Evolutionary conservation across 2,888 invertebrate species (phyloP), one percentile per base, ranked within the genome.

Genomic region (Tiliacea aurago): DNA sequence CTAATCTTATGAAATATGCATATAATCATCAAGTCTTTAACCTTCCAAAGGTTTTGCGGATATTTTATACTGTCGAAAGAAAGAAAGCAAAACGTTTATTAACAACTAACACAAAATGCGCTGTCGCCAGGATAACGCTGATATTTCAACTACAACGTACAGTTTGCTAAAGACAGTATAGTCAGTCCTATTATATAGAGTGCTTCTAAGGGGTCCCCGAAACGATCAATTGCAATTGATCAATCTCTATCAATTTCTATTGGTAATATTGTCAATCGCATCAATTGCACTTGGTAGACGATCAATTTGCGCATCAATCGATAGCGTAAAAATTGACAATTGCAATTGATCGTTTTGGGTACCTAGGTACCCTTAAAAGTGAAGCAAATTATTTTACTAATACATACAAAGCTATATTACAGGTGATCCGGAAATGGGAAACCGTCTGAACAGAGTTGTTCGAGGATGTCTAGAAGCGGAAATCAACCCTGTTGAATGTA

Each of bases 401-500:
- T 43, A 43, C 11, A 43, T 56, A 33, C 18, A 47, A 51, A 18
- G 2, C 13, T 28, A 43, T 64, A 1, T 45, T 78, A 51, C 81
- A 96, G 96, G 98, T 64, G 99, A 99, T 94, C 98, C 99, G 4
- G 99, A 99, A 97, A 99, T 99, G 99, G 99, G 99, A 86, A 99
- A 99, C 91, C 99, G 99, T 93, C 94, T 99, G 51, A 99, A 99
- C 93, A 97, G 99, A 76, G 98, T 99, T 4, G 98, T 99, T 1
- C 97, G 99, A 81, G 98, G 98, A 0, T 99, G 99, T 89, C 96
- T 99, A 49, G 99, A 99, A 95, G 95, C 98, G 1, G 96, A 97
- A 0, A 95, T 96, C 20, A 99, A 99, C 95, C 99, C 99, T 4
- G 99, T 99, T 86, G 97, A 96, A 91, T 94, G 96, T 96, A 89